phyloP scores from a whole-genome alignment of 2,888 invertebrate species.

The Meghimatium bilineatum region DNA sequence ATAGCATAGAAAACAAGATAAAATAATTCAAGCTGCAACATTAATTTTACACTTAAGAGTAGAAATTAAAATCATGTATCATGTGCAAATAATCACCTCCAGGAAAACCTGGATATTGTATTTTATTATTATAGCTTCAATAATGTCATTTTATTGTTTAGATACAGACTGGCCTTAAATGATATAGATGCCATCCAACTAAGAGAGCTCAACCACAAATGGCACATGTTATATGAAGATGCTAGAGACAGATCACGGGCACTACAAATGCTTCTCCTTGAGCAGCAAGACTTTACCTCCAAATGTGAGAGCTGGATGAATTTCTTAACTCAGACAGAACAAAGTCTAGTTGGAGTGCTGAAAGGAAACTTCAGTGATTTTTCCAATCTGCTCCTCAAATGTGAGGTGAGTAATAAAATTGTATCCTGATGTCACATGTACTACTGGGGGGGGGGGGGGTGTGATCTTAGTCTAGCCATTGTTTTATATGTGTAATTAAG shows the following conservation, averaged over 20 bases:
- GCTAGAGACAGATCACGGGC: conserved; percentile 65
- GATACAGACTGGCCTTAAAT: conserved; percentile 69
- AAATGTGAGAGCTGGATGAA: conserved; percentile 75
- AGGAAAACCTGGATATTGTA: too few species aligned
- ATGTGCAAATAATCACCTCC: too few species aligned
- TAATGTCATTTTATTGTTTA: neutral
- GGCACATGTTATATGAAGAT: conserved; percentile 66
- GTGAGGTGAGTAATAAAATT: conserved; percentile 64
- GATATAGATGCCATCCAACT: conserved; percentile 63
- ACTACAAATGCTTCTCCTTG: conserved; percentile 67
- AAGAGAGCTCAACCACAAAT: conserved; percentile 69
- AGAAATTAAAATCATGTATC: too few species aligned
- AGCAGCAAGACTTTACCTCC: conserved; percentile 73
- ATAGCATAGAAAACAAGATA: too few species aligned
- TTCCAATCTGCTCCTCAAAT: conserved; percentile 68
- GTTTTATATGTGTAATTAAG: neutral
- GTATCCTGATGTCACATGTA: neutral
- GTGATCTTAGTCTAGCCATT: too few species aligned
- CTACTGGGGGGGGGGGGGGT: neutral
- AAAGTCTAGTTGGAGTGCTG: conserved; percentile 68
- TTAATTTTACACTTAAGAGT: too few species aligned
- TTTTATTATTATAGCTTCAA: neutral
- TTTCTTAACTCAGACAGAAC: conserved; percentile 73
- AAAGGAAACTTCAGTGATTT: conserved; percentile 70
- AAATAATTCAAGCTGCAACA: too few species aligned